Base-by-base conservation (phyloP, 2,113 vertebrate species). In the Carettochelys insculpta region DNA sequence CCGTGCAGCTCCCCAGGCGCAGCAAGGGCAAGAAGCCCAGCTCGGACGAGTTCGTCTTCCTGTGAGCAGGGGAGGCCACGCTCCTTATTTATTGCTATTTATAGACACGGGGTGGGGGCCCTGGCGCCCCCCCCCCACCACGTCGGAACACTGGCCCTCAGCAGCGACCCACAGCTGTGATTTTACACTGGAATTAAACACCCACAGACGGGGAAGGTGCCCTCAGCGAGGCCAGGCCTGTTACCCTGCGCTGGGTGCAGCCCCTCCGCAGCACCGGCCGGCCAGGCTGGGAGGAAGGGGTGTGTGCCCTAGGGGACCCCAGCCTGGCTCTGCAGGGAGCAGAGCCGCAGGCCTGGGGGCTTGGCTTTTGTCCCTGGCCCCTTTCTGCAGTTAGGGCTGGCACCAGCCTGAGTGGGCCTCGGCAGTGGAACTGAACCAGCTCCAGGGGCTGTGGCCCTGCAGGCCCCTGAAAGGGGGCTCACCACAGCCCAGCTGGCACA, bases 31-130 rank as follows among this genome's bases (percentile, higher is more conserved):
- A 98, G 81, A 97, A 97, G 86, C 97, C 97, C 29, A 98, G 97
- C 93, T 97, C 98, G 1, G 98, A 99, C 12, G 99, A 99, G 90
- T 99, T 99, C 93, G 99, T 99, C 81, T 98, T 99, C 94, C 96
- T 99, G 93, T 99, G 94, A 90, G 24, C 61, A 58, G 50, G 81
- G 77, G 13, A 14, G 56, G n/a, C 86, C 50, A 24, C 19, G 56
- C 75, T 80, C 96, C 94, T 95, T 97, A 95, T 97, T 94, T 96
- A 96, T 92, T 88, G 80, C 83, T 92, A 83, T 88, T 22, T 47
- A 41, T 94, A 94, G 94, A 94, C 68, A 92, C 81, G 75, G 14
- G 34, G 84, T 53, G 43, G 89, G 68, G 53, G 43, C 81, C 75
- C 8, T 48, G 8, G 8, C 48, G 48, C 48, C 48, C 52, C 86